Evolutionary conservation across 2,888 invertebrate genomes (phyloP).

Genomic region (Acholoe squamosa): DNA sequence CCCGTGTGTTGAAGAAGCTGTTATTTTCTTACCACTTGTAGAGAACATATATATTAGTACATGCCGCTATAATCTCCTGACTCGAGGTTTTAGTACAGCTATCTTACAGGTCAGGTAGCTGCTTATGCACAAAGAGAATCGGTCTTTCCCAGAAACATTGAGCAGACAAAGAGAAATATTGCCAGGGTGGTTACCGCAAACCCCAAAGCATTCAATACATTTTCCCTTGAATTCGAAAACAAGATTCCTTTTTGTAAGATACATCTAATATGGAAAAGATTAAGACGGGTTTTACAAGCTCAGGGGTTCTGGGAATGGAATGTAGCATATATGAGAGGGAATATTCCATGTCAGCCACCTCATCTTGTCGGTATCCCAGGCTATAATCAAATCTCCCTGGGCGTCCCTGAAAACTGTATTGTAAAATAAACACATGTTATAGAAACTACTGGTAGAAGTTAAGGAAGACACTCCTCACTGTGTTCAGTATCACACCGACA

Average conservation of each 20-base stretch:
- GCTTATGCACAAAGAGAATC: neutral
- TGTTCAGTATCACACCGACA: no score
- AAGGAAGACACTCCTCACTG: no score
- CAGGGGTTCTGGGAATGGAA: slow-evolving; percentile 27
- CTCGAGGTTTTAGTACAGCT: neutral
- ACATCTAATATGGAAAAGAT: no score
- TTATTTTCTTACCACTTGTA: no score
- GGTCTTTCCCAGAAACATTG: slow-evolving; percentile 5
- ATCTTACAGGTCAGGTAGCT: neutral
- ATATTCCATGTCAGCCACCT: slow-evolving; percentile 62
- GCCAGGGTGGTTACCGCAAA: neutral
- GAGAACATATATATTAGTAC: neutral
- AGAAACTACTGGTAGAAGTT: no score
- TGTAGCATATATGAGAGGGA: neutral
- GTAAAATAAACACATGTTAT: no score
- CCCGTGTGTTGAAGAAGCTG: neutral
- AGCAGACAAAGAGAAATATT: neutral
- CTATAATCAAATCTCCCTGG: slow-evolving; percentile 91
- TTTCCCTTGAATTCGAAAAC: no score
- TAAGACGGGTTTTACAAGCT: neutral
- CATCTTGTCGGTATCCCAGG: slow-evolving; percentile 90
- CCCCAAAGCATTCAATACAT: no score
- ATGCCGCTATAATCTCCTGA: neutral
- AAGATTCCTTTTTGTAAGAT: no score
- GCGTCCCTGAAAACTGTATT: slow-evolving; percentile 91